phyloP scores from a whole-genome alignment of 2,888 invertebrate species.

The Ichneumon xanthorius region DNA sequence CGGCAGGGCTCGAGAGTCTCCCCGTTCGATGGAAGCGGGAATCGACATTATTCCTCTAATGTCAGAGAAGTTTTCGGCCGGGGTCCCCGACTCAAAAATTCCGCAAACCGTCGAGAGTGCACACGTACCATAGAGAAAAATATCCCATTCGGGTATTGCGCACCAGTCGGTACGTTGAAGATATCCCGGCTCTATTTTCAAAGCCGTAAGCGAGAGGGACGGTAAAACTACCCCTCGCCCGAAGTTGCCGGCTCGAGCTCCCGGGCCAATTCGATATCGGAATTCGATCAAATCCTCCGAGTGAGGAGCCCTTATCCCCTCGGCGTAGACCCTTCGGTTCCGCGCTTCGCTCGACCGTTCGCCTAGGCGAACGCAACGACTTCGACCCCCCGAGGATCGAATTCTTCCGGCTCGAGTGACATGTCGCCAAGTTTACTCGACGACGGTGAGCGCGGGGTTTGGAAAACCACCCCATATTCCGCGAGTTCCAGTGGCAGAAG shows the following conservation, averaged over 20 bases:
- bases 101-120: conserved; percentile 64
- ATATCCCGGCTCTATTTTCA: conserved; percentile 61
- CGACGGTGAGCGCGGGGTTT: conserved; percentile 34
- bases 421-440: conserved; percentile 82
- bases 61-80: conserved; percentile 64
- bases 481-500: conserved; percentile 17
- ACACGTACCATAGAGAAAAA: conserved; percentile 30
- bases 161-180: neutral
- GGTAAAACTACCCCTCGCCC: conserved; percentile 42
- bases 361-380: conserved; percentile 48
- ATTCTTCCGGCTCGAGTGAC: conserved; percentile 84
- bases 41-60: conserved; percentile 56
- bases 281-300: conserved; percentile 83
- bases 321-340: conserved; percentile 46
- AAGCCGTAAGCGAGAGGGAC: conserved; percentile 54
- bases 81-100: conserved; percentile 73
- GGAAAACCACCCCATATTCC: conserved; percentile 49
- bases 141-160: conserved; percentile 28
- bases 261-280: conserved; percentile 81
- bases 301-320: conserved; percentile 65
- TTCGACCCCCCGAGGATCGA: conserved; percentile 78
- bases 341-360: conserved; percentile 68
- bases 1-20: neutral
- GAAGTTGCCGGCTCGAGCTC: conserved; percentile 59
- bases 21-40: conserved; percentile 12